Base-by-base conservation (phyloP, 2,797 vertebrate species). In the Bufotes viridis region DNA sequence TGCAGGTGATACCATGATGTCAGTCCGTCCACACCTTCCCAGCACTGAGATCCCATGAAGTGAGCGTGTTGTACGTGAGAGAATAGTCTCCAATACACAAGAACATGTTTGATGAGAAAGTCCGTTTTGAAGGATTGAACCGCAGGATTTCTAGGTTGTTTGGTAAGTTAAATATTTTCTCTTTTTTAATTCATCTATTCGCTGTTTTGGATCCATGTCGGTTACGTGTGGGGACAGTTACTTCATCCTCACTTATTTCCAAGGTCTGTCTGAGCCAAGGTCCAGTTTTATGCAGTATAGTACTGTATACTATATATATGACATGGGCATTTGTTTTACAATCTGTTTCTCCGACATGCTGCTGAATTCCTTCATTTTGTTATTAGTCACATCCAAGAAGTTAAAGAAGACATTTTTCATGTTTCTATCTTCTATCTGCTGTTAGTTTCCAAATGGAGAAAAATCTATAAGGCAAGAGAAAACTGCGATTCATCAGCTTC, bases 1-100 rank as follows among this genome's bases (percentile, higher is more conserved):
- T 57, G 57, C 70, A 87, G 80, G 86, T 78, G 78, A 65, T 72
- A 85, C 22, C 53, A 63, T 87, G 78, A 82, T 85, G 84, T 82
- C 84, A 86, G 79, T 49, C 63, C 7, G 14, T 60, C 29, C 79
- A 82, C 79, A 78, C 72, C 72, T 78, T 75, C 67, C 34, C 55
- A 26, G 55, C 20, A 20, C 14, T 72, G 65, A 20, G 12, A 81
- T 53, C 69, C 22, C 78, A 81, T 74, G 67, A 51, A 75, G 34
- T 24, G 70, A 63, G 34, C n/a, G 79, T 20, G 53, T 65, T 53
- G 26, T 4, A 58, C 55, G 34, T 24, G 53, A n/a, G 20, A 74
- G 53, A 22, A 42, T 29, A 51, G 26, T 13, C 49, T 87, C 58
- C 29, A 75, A 55, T 20, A 6, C 0, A 61, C 49, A 76, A 42